These are phyloP conservation scores for Okamejei kenojei DNA, from an alignment of 2,797 vertebrate species.

Conservation along the genomic window DNA sequence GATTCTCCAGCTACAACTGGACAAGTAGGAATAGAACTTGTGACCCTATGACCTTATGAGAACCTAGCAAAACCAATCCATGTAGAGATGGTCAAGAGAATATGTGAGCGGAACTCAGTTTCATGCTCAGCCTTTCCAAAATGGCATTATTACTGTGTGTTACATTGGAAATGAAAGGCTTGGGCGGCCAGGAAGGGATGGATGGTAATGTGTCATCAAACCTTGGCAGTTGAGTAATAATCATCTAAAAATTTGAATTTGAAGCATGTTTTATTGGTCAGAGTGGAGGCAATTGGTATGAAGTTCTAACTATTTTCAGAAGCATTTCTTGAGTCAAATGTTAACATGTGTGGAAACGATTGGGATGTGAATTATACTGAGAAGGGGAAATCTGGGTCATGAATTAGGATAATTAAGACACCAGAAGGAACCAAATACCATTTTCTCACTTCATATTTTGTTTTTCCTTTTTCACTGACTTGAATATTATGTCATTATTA, in stretches of 20 bases:
- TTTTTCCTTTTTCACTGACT: background rate
- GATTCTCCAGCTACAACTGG: too few relatives aligned
- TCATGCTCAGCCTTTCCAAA: too few relatives aligned
- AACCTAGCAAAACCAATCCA: background rate
- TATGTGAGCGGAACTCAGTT: too few relatives aligned
- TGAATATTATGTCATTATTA: background rate
- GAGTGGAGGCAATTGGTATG: background rate
- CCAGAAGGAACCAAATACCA: background rate
- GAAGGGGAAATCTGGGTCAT: background rate
- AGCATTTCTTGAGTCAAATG: background rate
- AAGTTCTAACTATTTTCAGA: background rate
- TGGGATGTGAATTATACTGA: too few relatives aligned
- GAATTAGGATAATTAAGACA: background rate
- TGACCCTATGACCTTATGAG: too few relatives aligned
- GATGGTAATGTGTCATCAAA: background rate
- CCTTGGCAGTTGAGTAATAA: background rate
- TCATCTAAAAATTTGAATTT: background rate
- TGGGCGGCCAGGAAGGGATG: background rate
- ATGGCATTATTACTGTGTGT: too few relatives aligned
- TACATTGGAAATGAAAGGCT: too few relatives aligned
- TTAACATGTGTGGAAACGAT: background rate
- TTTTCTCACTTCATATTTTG: background rate
- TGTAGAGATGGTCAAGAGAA: accelerated
- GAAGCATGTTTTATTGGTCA: background rate
- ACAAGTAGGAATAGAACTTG: background rate